Conservation (phyloP, 1,140 invertebrate species). For the Macrosteles quadrilineatus region DNA sequence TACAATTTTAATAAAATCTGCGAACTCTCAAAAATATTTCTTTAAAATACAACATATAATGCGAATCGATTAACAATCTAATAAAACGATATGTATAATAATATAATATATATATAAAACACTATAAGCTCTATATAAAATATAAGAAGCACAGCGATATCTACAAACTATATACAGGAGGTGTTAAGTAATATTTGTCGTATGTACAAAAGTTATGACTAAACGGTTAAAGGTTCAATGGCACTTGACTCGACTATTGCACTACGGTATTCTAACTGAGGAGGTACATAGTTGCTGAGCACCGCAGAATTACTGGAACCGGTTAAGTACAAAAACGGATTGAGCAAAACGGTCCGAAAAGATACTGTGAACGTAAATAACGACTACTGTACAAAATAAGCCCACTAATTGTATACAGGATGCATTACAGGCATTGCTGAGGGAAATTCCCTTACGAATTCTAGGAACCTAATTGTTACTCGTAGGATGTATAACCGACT, state of each 20-base stretch:
- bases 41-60: constrained; percentile 26
- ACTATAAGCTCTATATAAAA: constrained; percentile 25
- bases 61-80: constrained; percentile 12
- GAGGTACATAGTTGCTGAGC: constrained; percentile 10
- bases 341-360: constrained; percentile 15
- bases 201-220: constrained; percentile 18
- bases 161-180: constrained; percentile 11
- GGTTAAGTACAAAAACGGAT: constrained; percentile 15
- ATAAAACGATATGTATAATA: constrained; percentile 23
- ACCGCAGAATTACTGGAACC: constrained; percentile 16
- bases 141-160: constrained; percentile 16
- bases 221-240: not conserved
- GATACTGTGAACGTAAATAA: not conserved
- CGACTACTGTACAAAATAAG: constrained; percentile 16
- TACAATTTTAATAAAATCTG: constrained; percentile 20
- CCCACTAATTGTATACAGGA: constrained; percentile 21
- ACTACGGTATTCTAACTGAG: constrained; percentile 10
- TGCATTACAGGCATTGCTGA: constrained; percentile 29
- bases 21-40: constrained; percentile 19
- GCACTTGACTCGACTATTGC: constrained; percentile 13
- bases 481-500: constrained; percentile 21
- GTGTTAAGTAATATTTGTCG: constrained; percentile 2
- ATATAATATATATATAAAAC: constrained; percentile 22
- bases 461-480: constrained; percentile 28
- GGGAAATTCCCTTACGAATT: not conserved